Evolutionary conservation across 2,797 vertebrate species (phyloP).

Genomic region (Poeciliopsis paucimaculata): DNA sequence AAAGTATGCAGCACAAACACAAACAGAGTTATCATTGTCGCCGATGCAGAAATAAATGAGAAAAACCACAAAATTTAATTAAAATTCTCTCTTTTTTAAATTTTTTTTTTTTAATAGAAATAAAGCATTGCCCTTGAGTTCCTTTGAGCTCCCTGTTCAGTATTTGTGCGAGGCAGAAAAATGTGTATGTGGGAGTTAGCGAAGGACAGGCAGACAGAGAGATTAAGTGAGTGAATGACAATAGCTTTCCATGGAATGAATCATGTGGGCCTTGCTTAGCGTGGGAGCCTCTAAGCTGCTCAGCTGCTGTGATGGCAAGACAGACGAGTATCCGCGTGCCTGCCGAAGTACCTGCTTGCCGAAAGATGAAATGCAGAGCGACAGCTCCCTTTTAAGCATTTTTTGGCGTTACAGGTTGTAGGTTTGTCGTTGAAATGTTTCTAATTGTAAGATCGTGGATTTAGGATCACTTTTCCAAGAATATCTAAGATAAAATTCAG

Average conservation of each 20-base stretch:
- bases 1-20: conserved; percentile 18
- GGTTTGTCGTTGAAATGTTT: conserved; percentile 26
- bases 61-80: conserved; percentile 60
- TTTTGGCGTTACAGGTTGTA: conserved; percentile 11
- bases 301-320: conserved; percentile 58
- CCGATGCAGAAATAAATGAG: conserved; percentile 9
- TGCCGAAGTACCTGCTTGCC: conserved; percentile 50
- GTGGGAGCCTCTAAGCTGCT: conserved; percentile 65
- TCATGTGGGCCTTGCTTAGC: conserved; percentile 49
- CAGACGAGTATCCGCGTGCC: conserved; percentile 51
- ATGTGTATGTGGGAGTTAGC: conserved; percentile 20
- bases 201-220: conserved; percentile 22
- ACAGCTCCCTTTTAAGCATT: conserved; percentile 3
- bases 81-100: conserved; percentile 38
- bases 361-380: conserved; percentile 52
- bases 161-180: conserved; percentile 35
- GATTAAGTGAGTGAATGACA: conserved; percentile 71
- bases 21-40: conserved; percentile 5
- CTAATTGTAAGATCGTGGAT: neutral
- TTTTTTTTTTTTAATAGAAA: conserved; percentile 19
- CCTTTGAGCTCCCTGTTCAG: conserved; percentile 69
- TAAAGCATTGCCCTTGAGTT: conserved; percentile 74
- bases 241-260: conserved; percentile 60
- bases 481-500: neutral
- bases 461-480: neutral